Percentiles rank a stretch among this genome's conserved stretches.
Evolutionary conservation across 2,113 vertebrate genomes (phyloP).

Genomic region (Mustelus asterias): DNA sequence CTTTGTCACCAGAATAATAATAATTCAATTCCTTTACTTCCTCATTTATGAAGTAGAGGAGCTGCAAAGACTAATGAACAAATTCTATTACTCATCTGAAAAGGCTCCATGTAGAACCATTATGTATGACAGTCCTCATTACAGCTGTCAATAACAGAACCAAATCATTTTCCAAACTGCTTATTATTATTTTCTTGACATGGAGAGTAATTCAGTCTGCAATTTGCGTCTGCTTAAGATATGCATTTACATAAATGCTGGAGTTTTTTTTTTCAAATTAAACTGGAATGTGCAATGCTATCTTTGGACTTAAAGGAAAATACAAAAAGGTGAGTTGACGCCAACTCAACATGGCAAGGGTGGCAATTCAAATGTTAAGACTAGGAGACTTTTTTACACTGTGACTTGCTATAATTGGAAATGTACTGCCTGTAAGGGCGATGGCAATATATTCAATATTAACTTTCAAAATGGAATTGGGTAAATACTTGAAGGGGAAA

Average conservation of each 20-base stretch:
- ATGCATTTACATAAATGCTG: background rate
- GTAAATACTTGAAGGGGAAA: background rate
- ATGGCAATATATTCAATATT: background rate
- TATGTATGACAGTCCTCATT: background rate
- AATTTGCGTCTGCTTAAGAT: background rate
- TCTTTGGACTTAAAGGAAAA: slow-evolving; percentile 6
- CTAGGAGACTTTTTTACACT: background rate
- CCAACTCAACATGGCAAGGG: background rate
- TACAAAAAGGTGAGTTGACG: background rate
- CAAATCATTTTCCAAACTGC: background rate
- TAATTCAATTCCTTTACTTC: background rate
- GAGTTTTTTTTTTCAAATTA: background rate
- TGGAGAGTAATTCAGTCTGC: background rate
- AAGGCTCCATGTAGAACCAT: background rate
- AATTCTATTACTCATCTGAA: slow-evolving; percentile 9
- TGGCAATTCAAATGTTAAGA: background rate
- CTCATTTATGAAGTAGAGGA: background rate
- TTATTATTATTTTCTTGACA: background rate
- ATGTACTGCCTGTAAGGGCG: background rate
- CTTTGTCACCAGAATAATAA: background rate
- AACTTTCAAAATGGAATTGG: background rate
- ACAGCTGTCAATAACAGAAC: background rate
- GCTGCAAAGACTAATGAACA: background rate
- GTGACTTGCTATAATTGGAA: background rate
- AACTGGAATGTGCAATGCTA: background rate